phyloP scores from a whole-genome alignment of 1,140 invertebrate genomes.

The Aphelinus certus region DNA sequence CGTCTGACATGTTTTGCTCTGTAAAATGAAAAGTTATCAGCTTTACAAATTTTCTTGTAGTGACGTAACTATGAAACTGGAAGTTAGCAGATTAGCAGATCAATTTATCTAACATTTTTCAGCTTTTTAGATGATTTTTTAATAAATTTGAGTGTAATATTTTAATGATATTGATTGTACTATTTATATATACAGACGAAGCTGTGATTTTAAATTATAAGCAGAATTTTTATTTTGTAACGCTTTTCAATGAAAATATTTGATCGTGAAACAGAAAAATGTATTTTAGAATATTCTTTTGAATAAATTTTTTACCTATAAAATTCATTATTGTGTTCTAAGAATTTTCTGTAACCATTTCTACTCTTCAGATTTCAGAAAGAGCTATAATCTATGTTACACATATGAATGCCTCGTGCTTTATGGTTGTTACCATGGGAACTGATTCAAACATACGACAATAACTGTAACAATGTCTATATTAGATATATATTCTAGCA shows the following conservation, averaged over 20 bases:
- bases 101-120: too few relatives aligned
- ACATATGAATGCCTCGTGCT: not conserved
- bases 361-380: too few relatives aligned
- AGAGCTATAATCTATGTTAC: not conserved
- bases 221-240: slow-evolving; percentile 15
- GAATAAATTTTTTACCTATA: not conserved
- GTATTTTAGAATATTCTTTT: not conserved
- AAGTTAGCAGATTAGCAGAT: too few relatives aligned
- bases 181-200: not conserved
- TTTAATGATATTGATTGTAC: slow-evolving; percentile 14
- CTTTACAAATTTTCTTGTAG: too few relatives aligned
- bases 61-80: too few relatives aligned
- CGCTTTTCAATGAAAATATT: not conserved
- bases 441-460: slow-evolving; percentile 19
- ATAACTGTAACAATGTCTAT: slow-evolving; percentile 47
- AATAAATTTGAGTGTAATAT: too few relatives aligned
- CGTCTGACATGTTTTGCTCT: slow-evolving; percentile 58
- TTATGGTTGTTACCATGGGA: slow-evolving; percentile 31
- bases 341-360: too few relatives aligned
- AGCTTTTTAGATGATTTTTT: too few relatives aligned
- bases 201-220: slow-evolving; percentile 31
- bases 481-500: slow-evolving; percentile 58
- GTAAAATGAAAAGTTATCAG: too few relatives aligned
- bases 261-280: slow-evolving; percentile 14
- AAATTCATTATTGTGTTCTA: not conserved